Conservation (phyloP, 1,140 invertebrate genomes). For the Aphaenogaster rudis region DNA sequence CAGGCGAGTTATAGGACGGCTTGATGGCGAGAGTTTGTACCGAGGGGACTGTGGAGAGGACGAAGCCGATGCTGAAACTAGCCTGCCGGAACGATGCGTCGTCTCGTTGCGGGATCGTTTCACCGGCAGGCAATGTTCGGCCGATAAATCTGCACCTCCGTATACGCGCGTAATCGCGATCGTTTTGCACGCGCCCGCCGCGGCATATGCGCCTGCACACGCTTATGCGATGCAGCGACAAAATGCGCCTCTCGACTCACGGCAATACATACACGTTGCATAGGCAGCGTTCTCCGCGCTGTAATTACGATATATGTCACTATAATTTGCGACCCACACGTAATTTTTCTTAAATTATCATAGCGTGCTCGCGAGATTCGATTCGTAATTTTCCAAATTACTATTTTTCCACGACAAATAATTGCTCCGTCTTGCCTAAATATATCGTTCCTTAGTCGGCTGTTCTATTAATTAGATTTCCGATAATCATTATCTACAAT, state of each 20-base stretch:
- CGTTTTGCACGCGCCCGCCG: conserved; percentile 66
- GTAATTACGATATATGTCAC: conserved; percentile 34
- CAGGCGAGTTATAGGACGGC: conserved; percentile 31
- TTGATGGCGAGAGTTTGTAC: not conserved
- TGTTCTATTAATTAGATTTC: not conserved
- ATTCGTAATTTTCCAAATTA: conserved; percentile 3
- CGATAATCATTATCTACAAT: not conserved
- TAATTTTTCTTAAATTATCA: conserved; percentile 30
- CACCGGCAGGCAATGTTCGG: conserved; percentile 62
- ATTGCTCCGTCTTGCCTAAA: not conserved
- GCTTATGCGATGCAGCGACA: conserved; percentile 39
- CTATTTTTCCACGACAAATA: not conserved
- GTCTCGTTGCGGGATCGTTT: conserved; percentile 70
- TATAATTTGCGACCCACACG: conserved; percentile 16
- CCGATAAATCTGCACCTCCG: conserved; percentile 70
- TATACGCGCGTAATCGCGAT: conserved; percentile 72
- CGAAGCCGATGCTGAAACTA: conserved; percentile 29
- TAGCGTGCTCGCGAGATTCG: not conserved
- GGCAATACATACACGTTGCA: not conserved
- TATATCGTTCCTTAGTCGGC: not conserved
- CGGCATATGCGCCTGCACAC: conserved; percentile 44
- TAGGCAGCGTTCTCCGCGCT: conserved; percentile 13
- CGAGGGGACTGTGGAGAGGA: not conserved
- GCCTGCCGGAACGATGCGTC: conserved; percentile 53
- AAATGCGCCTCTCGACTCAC: conserved; percentile 25